A percentile compares a stretch with the other conserved stretches of the same genome.
These are phyloP conservation scores for Beaufortia kweichowensis DNA, from an alignment of 2,113 vertebrate species.

Conservation along the genomic window DNA sequence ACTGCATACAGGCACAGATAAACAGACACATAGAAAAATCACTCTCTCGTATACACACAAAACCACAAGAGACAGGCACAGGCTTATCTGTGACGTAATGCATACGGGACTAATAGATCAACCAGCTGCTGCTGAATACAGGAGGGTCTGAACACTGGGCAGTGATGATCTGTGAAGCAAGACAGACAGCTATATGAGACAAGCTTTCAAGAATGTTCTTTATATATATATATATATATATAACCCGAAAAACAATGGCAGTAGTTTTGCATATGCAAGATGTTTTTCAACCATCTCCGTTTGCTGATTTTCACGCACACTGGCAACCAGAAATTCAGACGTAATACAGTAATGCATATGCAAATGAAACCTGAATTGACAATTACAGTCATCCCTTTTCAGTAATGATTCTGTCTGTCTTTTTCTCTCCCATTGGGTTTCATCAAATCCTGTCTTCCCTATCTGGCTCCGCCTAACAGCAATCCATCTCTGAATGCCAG, in stretches of 20 bases:
- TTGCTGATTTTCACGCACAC: background rate
- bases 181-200: constrained; percentile 11
- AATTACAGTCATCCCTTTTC: constrained; percentile 11
- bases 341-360: constrained; percentile 3
- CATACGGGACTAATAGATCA: background rate
- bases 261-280: background rate
- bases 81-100: constrained; percentile 26
- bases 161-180: constrained; percentile 20
- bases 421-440: constrained; percentile 6
- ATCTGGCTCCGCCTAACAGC: constrained; percentile 34
- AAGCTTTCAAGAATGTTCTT: background rate
- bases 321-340: background rate
- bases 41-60: background rate
- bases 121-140: background rate
- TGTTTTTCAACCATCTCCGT: background rate
- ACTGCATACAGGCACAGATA: constrained; percentile 7
- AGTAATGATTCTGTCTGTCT: constrained; percentile 10
- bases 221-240: background rate
- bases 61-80: constrained; percentile 38
- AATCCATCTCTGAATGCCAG: constrained; percentile 37
- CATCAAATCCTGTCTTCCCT: constrained; percentile 24
- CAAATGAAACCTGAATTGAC: constrained; percentile 23
- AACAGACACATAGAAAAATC: background rate
- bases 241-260: constrained; percentile 13
- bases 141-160: constrained; percentile 33